phyloP scores from a whole-genome alignment of 2,797 vertebrate genomes.

The Centropyge bicolor region DNA sequence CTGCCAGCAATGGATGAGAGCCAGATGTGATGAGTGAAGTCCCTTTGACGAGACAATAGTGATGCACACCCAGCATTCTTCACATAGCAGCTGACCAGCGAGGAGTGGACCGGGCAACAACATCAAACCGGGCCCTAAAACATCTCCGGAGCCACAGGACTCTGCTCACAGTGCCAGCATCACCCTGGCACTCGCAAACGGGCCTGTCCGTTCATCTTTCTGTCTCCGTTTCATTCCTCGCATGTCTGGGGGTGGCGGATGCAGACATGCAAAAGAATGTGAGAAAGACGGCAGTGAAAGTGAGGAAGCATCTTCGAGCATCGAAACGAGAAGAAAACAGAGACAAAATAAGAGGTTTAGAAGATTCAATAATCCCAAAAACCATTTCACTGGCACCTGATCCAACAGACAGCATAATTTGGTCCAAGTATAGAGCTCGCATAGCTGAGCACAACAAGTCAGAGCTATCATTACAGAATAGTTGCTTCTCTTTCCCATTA shows the following conservation, averaged over 20 bases:
- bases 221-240: slow-evolving; percentile 26
- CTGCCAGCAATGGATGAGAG: slow-evolving; percentile 5
- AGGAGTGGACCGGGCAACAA: slow-evolving; percentile 23
- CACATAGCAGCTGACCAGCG: slow-evolving; percentile 50
- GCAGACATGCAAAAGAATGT: slow-evolving; percentile 23
- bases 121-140: slow-evolving; percentile 25
- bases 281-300: slow-evolving; percentile 33
- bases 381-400: slow-evolving; percentile 54
- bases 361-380: slow-evolving; percentile 45
- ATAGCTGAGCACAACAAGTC: slow-evolving; percentile 47
- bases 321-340: slow-evolving; percentile 27
- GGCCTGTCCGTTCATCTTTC: slow-evolving; percentile 2
- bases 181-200: slow-evolving; percentile 1
- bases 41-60: slow-evolving; percentile 41
- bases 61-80: slow-evolving; percentile 61
- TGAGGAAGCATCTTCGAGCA: slow-evolving; percentile 24
- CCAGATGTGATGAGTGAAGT: slow-evolving; percentile 39
- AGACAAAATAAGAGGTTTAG: slow-evolving; percentile 60
- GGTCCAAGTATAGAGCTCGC: slow-evolving; percentile 40
- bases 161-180: slow-evolving; percentile 7
- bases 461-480: slow-evolving; percentile 65
- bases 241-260: slow-evolving; percentile 10
- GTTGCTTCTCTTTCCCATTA: slow-evolving; percentile 40
- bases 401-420: slow-evolving; percentile 61
- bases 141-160: slow-evolving; percentile 25